Percentiles rank a stretch among this genome's conserved stretches.
phyloP scores from a whole-genome alignment of 2,888 invertebrate species.

The Linnaemya vulpina region DNA sequence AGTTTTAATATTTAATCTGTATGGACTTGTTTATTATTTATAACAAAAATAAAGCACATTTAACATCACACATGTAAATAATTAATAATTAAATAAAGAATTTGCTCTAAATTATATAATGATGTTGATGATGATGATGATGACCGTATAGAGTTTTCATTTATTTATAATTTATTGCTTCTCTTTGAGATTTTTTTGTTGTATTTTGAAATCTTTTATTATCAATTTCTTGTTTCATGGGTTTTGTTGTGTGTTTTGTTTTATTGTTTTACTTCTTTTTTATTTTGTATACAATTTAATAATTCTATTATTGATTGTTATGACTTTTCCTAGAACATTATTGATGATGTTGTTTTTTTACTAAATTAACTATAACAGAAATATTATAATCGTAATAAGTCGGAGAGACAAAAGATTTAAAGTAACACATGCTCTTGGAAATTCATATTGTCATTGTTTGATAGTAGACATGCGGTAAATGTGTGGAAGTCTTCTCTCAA shows the following conservation, averaged over 20 bases:
- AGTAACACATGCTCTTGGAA: not conserved
- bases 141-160: slow-evolving; percentile 41
- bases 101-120: slow-evolving; percentile 65
- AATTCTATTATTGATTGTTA: slow-evolving; percentile 58
- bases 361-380: slow-evolving; percentile 1
- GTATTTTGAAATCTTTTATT: slow-evolving; percentile 64
- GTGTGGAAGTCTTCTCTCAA: not conserved
- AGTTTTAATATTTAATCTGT: slow-evolving; percentile 9
- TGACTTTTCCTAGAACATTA: slow-evolving; percentile 62
- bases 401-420: slow-evolving; percentile 29
- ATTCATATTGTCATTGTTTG: not conserved
- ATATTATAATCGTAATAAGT: slow-evolving; percentile 13
- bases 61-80: slow-evolving; percentile 21
- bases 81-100: slow-evolving; percentile 25
- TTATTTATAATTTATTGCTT: slow-evolving; percentile 49
- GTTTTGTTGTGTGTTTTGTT: slow-evolving; percentile 24
- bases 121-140: slow-evolving; percentile 19
- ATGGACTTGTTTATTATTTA: slow-evolving; percentile 35
- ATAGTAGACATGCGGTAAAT: not conserved
- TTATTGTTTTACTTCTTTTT: slow-evolving; percentile 33
- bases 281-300: slow-evolving; percentile 50
- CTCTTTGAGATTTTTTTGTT: slow-evolving; percentile 19
- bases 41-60: slow-evolving; percentile 12
- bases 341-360: slow-evolving; percentile 1
- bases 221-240: slow-evolving; percentile 42